Percentiles rank a stretch among this genome's conserved stretches.
Conservation (phyloP, 2,888 invertebrate genomes). For the Mythimna vitellina region DNA sequence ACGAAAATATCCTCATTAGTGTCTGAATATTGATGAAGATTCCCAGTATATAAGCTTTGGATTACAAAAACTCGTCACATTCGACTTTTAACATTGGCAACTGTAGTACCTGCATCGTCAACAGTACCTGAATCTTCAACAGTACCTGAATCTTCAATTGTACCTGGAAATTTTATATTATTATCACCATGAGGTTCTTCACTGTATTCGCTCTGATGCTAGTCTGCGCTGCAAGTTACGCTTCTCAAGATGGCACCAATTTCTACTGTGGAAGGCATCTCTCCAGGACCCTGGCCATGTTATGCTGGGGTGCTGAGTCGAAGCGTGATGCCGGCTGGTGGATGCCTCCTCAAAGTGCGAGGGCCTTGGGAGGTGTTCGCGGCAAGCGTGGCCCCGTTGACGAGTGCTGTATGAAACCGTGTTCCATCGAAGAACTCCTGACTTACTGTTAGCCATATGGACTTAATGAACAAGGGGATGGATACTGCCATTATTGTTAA, state of each 20-base stretch:
- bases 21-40: conserved; percentile 54
- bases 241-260: conserved; percentile 40
- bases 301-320: conserved; percentile 43
- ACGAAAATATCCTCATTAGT: conserved; percentile 35
- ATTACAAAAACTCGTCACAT: conserved; percentile 29
- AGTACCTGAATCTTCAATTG: not conserved
- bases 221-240: conserved; percentile 34
- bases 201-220: conserved; percentile 33
- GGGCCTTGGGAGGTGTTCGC: conserved; percentile 37
- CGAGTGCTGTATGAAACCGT: conserved; percentile 58
- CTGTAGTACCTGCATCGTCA: not conserved
- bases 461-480: not conserved
- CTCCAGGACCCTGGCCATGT: conserved; percentile 24
- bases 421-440: conserved; percentile 52
- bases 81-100: conserved; percentile 13
- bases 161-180: not conserved
- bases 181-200: conserved; percentile 49
- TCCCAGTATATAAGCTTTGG: conserved; percentile 39
- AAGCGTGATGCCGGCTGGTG: conserved; percentile 60
- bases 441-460: conserved; percentile 42
- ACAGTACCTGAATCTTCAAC: not conserved
- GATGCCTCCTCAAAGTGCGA: conserved; percentile 44
- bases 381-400: conserved; percentile 56
- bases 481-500: not conserved
- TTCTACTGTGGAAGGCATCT: conserved; percentile 48